Base-by-base conservation (phyloP, 53 echinoderm and acorn worm species). In the Mesocentrotus franciscanus region DNA sequence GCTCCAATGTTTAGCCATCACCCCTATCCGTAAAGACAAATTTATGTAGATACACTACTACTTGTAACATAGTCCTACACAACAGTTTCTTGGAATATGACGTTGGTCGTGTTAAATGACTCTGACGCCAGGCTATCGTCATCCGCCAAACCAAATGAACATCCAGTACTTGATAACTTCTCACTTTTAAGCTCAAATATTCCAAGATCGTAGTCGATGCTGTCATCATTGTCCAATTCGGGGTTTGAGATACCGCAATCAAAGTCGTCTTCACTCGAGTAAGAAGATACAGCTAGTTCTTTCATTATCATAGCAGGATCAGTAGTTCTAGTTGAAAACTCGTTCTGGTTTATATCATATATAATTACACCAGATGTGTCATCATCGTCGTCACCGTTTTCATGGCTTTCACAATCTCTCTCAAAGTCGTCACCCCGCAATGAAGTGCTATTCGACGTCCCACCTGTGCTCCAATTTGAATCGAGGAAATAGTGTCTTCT, bases 381-480 rank as follows among this genome's bases (percentile, higher is more conserved):
- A 20, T 9, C 42, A 6, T 42, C 39, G 42, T 36, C 36, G 8
- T 81, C 36, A 42, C 81, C 42, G 42, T 42, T 42, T 81, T 81
- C 81, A 17, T 81, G 81, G 81, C 81, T 81, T 81, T 81, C 81
- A 20, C 42, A 22, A 20, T 81, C 81, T 81, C 81, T 42, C 22
- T 81, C 81, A 42, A 81, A 81, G 15, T 36, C 81, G 18, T 42
- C 81, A 0, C 20, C 42, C 22, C 17, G 42, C 20, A 81, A 81
- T 11, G 22, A 42, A 17, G 81, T 39, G 36, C 9, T 42, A 39
- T 81, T 81, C 39, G 81, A 42, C 9, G 81, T 42, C 20, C 22
- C 13, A 29, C 30, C 33, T 32, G 76, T 11, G 76, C 33, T 76
- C 13, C n/a, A 10, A 76, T 76, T 4, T 76, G 76, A 12, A 76